Base-by-base conservation (phyloP, 2,113 vertebrate genomes). In the Heterocephalus glaber region DNA sequence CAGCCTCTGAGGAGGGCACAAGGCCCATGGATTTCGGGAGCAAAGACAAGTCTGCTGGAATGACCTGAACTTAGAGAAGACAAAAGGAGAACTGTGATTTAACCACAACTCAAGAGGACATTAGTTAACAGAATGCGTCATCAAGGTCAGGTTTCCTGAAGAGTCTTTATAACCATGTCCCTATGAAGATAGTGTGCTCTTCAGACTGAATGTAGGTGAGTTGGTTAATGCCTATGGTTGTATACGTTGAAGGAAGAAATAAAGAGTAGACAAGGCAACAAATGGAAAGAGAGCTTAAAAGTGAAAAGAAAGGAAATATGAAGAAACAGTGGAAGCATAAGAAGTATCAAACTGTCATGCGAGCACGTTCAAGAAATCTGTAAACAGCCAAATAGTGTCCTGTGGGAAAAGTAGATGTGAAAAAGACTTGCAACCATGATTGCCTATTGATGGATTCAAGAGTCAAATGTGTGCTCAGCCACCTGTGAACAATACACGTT, bases 21-120 rank as follows among this genome's bases (percentile, higher is more conserved):
- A 89, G 94, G 35, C 24, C 58, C 52, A 38, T 20, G 60, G 30
- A 76, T 56, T 33, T 44, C 33, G 17, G 38, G 28, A 56, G 24
- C 63, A n/a, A 84, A 94, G 74, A 86, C 52, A 95, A 61, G 66
- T 92, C 83, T 61, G 54, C 35, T 66, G 76, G 54, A 38, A 85
- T 92, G 93, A 96, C 89, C 94, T 87, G 90, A 96, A 95, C 91
- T 91, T 80, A 14, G 10, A 91, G 68, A 47, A 96, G 61, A 83
- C 94, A 77, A 95, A 96, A 95, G 66, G 38, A 66, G 8, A 90
- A n/a, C 86, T 88, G 30, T 76, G 58, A 70, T 81, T 89, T 30
- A 86, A 63, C 70, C 33, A 56, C 30, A 92, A 61, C 82, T 92
- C 74, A 16, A 86, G 44, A 49, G 76, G 95, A 91, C 11, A 2